Conservation (phyloP, 2,888 invertebrate genomes). For the Volucella inflata region DNA sequence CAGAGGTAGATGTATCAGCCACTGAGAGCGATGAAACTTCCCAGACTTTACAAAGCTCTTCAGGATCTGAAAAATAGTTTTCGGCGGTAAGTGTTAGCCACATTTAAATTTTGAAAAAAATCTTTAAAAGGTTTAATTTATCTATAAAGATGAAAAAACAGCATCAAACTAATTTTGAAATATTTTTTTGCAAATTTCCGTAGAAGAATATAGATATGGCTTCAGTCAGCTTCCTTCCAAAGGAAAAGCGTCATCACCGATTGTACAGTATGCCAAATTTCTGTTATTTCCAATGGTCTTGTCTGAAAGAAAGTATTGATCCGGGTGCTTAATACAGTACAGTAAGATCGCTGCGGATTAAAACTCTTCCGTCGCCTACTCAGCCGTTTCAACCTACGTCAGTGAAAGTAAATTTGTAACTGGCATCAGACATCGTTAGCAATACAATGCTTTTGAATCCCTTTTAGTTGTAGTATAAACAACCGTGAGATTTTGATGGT, state of each 20-base stretch:
- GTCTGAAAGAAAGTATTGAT: slow-evolving; percentile 26
- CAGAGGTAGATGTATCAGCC: too few species aligned
- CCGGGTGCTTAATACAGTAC: slow-evolving; percentile 32
- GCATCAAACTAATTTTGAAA: too few species aligned
- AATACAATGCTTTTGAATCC: slow-evolving; percentile 58
- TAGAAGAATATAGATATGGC: slow-evolving; percentile 44
- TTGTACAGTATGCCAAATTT: slow-evolving; percentile 54
- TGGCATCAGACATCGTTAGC: slow-evolving; percentile 62
- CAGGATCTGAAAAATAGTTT: too few species aligned
- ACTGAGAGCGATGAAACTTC: too few species aligned
- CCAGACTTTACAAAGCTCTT: too few species aligned
- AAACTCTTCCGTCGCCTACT: slow-evolving; percentile 56
- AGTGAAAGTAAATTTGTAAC: slow-evolving; percentile 59
- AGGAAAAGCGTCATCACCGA: slow-evolving; percentile 69
- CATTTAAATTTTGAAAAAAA: too few species aligned
- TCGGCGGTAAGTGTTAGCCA: too few species aligned
- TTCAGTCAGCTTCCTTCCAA: slow-evolving; percentile 61
- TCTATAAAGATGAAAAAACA: too few species aligned
- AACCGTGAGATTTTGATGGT: slow-evolving; percentile 39
- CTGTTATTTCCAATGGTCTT: slow-evolving; percentile 50
- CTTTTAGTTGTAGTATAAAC: slow-evolving; percentile 62
- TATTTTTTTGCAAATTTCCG: slow-evolving; percentile 1
- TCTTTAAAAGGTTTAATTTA: too few species aligned
- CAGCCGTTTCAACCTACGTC: slow-evolving; percentile 66
- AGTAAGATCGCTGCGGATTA: slow-evolving; percentile 48